These are phyloP conservation scores for Drosophila carrolli DNA, from an alignment of 1,140 invertebrate genomes.

Conservation along the genomic window DNA sequence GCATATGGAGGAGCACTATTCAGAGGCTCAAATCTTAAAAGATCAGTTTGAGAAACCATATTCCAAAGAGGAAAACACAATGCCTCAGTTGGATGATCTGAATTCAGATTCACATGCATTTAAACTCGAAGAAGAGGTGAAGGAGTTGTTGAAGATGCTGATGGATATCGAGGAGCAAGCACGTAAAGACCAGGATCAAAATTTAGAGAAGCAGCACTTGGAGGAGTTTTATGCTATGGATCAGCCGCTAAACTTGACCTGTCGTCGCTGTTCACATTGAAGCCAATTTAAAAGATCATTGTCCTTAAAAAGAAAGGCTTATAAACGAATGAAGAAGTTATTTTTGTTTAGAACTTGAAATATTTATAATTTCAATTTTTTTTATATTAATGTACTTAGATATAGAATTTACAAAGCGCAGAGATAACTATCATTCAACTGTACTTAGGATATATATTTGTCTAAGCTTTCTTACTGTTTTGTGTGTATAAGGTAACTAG, in stretches of 20 bases:
- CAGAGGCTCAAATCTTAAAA: neutral
- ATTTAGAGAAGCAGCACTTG: neutral
- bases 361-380: neutral
- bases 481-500: neutral
- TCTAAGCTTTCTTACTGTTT: neutral
- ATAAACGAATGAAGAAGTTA: neutral
- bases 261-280: neutral
- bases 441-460: neutral
- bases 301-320: too few species aligned
- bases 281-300: too few species aligned
- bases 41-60: neutral
- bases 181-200: neutral
- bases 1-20: neutral
- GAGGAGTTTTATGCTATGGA: neutral
- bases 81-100: neutral
- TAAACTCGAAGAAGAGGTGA: neutral
- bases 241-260: neutral
- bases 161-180: neutral
- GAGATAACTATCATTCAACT: neutral
- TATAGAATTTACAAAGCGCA: too few species aligned
- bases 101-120: neutral
- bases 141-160: neutral
- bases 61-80: neutral
- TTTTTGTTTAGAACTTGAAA: neutral
- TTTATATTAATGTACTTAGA: neutral